Evolutionary conservation across 1,140 invertebrate genomes (phyloP), one percentile per base, ranked within the genome.

Genomic region (Drosophila pseudoananassae): DNA sequence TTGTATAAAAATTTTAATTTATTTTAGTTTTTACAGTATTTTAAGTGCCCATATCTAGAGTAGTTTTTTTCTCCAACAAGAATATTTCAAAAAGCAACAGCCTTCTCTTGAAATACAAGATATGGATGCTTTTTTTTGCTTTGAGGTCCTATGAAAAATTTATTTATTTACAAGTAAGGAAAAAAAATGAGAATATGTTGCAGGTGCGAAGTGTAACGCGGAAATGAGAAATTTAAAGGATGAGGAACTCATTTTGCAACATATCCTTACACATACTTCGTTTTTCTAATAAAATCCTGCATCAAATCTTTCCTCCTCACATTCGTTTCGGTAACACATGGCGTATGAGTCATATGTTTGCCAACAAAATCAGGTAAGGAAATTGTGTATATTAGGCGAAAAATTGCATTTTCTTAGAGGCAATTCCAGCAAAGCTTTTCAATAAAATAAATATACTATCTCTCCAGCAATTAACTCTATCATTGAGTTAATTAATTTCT

Each of bases 141-240:
- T 20, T 17, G 66, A 33, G 40, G 46, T 31, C 17, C 27, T 9
- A 76, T 84, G 58, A 76, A 85, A 78, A 75, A 82, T 82, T 68
- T 50, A 78, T 63, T 43, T 45, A 15, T 70, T 56, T 52, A 69
- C 81, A 74, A 87, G 81, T 85, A 52, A 66, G 53, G 6, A 3
- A 40, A 40, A 10, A n/a, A 43, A 17, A 14, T 43, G 40, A 17
- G 15, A 17, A 17, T 15, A 43, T 43, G 6, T 43, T 43, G 40
- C 15, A 43, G 40, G n/a, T 43, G 40, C 40, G 5, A 43, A 43
- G 7, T 43, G 15, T 15, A 3, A 15, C 15, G 40, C 40, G 40
- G 40, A 43, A 43, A 8, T 43, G 40, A 14, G n/a, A 43, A 6
- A 43, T 12, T 43, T 36, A 0, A 36, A 36, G 33, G 10, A 1